Base-by-base conservation (phyloP, 2,888 invertebrate species). In the Tipula confusa region DNA sequence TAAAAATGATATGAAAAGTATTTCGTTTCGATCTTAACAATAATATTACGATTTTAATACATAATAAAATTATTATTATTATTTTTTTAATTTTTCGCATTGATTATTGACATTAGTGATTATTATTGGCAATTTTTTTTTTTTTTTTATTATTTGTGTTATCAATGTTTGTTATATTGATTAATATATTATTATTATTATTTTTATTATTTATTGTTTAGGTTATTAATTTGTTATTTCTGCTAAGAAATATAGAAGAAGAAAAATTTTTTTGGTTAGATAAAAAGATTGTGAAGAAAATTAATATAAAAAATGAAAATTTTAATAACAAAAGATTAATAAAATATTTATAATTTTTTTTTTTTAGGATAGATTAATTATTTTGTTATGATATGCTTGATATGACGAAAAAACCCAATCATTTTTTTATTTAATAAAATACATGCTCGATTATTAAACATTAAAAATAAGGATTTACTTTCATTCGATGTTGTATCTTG, bases 391-490 rank as follows among this genome's bases (percentile, higher is more conserved):
- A 80, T 80, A 31, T 80, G 29, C 29, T 80, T 80, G n/a, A 80
- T 29, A 80, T 80, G 80, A 80, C 80, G 80, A 80, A 80, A 80
- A 80, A 80, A 80, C 80, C 80, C 80, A 80, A 80, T 80, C 80
- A 80, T 29, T 80, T 31, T 31, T 80, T 80, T 80, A 80, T 80
- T 80, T 80, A 80, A 80, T 80, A 80, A 29, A 31, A 80, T 29
- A 80, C 80, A 80, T 80, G 80, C 80, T 80, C 80, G 80, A 29
- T 80, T 80, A 80, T 80, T 80, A 80, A 80, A 80, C 80, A 80
- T 80, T 29, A 80, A 80, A 80, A 80, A 80, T 80, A 80, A 80
- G 4, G 31, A 83, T 43, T 83, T 83, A 83, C 83, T 43, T 83
- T 83, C 83, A 29, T 43, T 43, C 15, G 48, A 29, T 83, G 48